Conservation (phyloP, 1,140 invertebrate genomes). For the Rhyzopertha dominica region DNA sequence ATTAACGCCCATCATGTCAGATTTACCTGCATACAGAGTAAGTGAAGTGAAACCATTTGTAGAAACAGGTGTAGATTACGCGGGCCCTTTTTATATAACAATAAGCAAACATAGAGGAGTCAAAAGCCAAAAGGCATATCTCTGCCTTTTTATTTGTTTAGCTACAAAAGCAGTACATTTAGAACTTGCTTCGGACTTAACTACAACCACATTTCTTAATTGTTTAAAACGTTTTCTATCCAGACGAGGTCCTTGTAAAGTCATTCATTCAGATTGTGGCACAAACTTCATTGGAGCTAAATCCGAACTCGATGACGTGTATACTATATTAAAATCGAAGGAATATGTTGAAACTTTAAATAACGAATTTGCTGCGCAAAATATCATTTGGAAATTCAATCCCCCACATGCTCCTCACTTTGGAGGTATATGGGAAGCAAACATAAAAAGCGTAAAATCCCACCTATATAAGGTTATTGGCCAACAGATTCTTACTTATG, state of each 20-base stretch:
- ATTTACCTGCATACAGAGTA: conserved; percentile 1
- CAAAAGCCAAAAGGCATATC: conserved; percentile 29
- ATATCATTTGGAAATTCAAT: conserved; percentile 46
- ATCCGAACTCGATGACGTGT: no score
- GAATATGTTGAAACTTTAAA: no score
- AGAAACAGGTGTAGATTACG: conserved; percentile 32
- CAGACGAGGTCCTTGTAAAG: no score
- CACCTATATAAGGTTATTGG: conserved; percentile 22
- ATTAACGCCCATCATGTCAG: no score
- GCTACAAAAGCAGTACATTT: conserved; percentile 28
- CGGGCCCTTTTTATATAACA: conserved; percentile 27
- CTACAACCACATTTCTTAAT: not conserved
- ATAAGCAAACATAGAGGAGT: conserved; percentile 7
- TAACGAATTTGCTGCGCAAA: no score
- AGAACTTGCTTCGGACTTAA: conserved; percentile 16
- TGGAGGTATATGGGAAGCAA: conserved; percentile 44
- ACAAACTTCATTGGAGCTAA: no score
- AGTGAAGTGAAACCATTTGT: conserved; percentile 21
- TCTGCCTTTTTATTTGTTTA: conserved; percentile 15
- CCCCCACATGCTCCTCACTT: conserved; percentile 43
- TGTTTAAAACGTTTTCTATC: conserved; percentile 10
- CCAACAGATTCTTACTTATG: conserved; percentile 8
- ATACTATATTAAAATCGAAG: no score
- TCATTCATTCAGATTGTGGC: no score
- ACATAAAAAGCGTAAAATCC: conserved; percentile 40